Percentiles rank a stretch among this genome's conserved stretches.
Conservation (phyloP, 1,140 invertebrate species). For the Antheraea mylitta region DNA sequence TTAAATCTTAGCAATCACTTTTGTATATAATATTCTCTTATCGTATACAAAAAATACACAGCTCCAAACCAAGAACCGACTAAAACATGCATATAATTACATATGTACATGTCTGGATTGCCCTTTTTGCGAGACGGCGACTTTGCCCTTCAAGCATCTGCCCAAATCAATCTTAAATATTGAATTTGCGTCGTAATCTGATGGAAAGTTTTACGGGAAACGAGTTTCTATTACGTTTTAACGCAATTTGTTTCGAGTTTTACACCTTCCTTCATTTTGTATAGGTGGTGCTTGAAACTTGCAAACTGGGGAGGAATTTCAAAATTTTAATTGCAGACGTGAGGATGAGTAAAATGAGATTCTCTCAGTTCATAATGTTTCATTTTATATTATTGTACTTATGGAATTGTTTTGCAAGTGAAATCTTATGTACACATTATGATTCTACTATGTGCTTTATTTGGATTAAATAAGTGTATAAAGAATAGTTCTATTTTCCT, state of each 20-base stretch:
- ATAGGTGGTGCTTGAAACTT: constrained; percentile 45
- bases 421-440: neutral
- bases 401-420: constrained; percentile 12
- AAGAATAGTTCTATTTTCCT: neutral
- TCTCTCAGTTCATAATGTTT: constrained; percentile 23
- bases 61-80: neutral
- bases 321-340: constrained; percentile 54
- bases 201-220: constrained; percentile 70
- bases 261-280: constrained; percentile 49
- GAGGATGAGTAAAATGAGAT: constrained; percentile 32
- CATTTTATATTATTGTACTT: constrained; percentile 13
- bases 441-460: neutral
- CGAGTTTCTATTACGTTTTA: constrained; percentile 75
- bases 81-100: neutral
- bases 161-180: constrained; percentile 78
- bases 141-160: constrained; percentile 57
- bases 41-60: no score
- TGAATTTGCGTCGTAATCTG: constrained; percentile 75
- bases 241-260: constrained; percentile 74
- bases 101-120: constrained; percentile 12
- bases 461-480: neutral
- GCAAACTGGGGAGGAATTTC: constrained; percentile 42
- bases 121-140: constrained; percentile 34
- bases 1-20: no score
- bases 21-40: no score